Conservation (phyloP, 1,140 invertebrate species). For the Acromyrmex heyeri region DNA sequence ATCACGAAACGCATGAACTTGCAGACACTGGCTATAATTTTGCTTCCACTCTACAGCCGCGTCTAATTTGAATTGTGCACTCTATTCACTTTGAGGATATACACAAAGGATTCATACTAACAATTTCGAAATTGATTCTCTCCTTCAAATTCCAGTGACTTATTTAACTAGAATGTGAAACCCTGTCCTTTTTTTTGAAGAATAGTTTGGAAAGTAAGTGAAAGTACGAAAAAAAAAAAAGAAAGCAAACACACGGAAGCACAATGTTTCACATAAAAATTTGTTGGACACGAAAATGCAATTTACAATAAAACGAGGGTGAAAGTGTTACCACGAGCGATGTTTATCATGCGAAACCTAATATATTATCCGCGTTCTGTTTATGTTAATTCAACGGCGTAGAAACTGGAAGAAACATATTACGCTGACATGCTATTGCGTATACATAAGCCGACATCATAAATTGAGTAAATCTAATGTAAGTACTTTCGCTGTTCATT, state of each 20-base stretch:
- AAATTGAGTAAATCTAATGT: constrained; percentile 12
- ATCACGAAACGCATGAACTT: constrained; percentile 43
- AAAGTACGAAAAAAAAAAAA: neutral
- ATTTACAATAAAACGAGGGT: constrained; percentile 27
- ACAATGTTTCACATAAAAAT: neutral
- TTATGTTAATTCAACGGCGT: constrained; percentile 39
- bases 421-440: constrained; percentile 27
- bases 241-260: constrained; percentile 22
- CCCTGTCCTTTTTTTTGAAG: neutral
- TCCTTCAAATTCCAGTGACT: neutral
- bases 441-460: neutral
- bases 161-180: neutral
- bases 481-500: neutral
- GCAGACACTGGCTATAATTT: constrained; percentile 42
- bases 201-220: neutral
- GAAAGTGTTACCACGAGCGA: constrained; percentile 38
- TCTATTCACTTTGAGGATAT: constrained; percentile 22
- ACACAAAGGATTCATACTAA: constrained; percentile 13
- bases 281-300: constrained; percentile 26
- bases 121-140: neutral
- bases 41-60: constrained; percentile 9
- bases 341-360: constrained; percentile 38
- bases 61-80: constrained; percentile 49
- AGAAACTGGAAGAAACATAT: constrained; percentile 47
- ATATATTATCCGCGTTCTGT: constrained; percentile 1